Conservation (phyloP, 2,888 invertebrate species). For the Synanthedon formicaeformis region DNA sequence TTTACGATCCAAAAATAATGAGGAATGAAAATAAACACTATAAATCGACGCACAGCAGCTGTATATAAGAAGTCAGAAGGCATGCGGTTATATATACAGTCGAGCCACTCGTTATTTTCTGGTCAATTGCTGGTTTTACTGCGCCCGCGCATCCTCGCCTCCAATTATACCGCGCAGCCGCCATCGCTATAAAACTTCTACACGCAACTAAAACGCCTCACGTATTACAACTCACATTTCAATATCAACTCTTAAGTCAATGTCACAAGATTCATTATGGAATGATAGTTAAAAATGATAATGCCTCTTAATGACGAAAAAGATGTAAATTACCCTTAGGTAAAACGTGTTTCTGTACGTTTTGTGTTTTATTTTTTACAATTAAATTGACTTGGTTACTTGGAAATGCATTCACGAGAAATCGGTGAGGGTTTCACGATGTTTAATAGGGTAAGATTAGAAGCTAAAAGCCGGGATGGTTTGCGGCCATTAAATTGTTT, state of each 20-base stretch:
- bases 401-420: constrained; percentile 67
- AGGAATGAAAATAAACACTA: constrained; percentile 11
- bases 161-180: constrained; percentile 65
- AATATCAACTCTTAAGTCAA: constrained; percentile 12
- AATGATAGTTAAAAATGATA: background rate
- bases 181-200: constrained; percentile 55
- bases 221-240: constrained; percentile 7
- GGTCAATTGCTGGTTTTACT: constrained; percentile 67
- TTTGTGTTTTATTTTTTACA: constrained; percentile 66
- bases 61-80: constrained; percentile 30
- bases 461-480: constrained; percentile 59
- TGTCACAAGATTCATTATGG: background rate
- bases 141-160: constrained; percentile 68
- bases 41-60: constrained; percentile 49
- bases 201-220: constrained; percentile 19
- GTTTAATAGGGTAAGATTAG: constrained; percentile 68
- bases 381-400: constrained; percentile 65
- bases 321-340: constrained; percentile 67
- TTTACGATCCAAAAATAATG: background rate
- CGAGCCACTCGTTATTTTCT: constrained; percentile 66
- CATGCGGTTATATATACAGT: constrained; percentile 38
- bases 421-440: constrained; percentile 53
- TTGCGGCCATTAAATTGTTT: constrained; percentile 46
- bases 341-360: constrained; percentile 66
- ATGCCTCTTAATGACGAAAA: constrained; percentile 11